Conservation (phyloP, 2,797 vertebrate species). For the Cercopithecus hamlyni region DNA sequence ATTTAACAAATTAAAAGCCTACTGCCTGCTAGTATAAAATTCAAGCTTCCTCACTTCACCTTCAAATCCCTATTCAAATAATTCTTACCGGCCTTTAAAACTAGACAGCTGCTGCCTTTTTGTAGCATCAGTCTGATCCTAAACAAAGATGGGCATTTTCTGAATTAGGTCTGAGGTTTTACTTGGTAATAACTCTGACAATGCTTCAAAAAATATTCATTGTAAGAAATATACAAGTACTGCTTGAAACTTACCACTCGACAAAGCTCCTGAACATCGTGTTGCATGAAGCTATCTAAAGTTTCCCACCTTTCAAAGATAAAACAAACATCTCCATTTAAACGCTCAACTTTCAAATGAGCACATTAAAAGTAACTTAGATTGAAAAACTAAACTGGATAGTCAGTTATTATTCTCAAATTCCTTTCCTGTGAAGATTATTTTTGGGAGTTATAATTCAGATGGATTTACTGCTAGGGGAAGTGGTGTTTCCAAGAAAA, state of each 20-base stretch:
- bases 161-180: background rate
- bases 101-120: background rate
- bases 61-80: background rate
- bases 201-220: background rate
- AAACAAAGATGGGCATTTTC: background rate
- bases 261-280: slow-evolving; percentile 98
- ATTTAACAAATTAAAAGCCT: background rate
- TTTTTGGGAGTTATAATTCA: background rate
- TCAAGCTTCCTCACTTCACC: background rate
- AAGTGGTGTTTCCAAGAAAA: background rate
- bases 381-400: background rate
- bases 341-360: background rate
- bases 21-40: background rate
- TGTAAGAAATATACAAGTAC: background rate
- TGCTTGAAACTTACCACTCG: slow-evolving; percentile 93
- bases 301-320: slow-evolving; percentile 95
- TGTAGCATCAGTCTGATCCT: background rate
- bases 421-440: background rate
- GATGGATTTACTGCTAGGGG: background rate
- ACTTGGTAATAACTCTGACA: background rate
- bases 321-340: slow-evolving; percentile 65
- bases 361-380: background rate
- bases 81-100: background rate
- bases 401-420: background rate
- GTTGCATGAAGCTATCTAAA: slow-evolving; percentile 99